phyloP scores from a whole-genome alignment of 2,888 invertebrate species.

The Allophyes oxyacanthae region DNA sequence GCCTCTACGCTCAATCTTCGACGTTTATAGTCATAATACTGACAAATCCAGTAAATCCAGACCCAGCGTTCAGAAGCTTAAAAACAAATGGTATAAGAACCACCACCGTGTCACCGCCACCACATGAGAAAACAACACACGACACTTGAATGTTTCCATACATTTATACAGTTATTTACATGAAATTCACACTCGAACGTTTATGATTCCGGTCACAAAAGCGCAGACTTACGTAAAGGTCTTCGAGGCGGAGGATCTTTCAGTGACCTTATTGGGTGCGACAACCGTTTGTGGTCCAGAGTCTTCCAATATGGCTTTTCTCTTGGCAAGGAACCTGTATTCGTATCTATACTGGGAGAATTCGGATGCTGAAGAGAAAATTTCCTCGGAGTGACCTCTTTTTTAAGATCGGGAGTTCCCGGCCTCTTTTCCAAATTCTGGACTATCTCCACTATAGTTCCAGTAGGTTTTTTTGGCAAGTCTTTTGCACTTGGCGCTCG shows the following conservation, averaged over 20 bases:
- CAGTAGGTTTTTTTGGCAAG: slow-evolving; percentile 63
- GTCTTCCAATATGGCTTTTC: slow-evolving; percentile 84
- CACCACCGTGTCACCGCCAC: slow-evolving; percentile 57
- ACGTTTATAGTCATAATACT: no score
- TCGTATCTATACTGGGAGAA: slow-evolving; percentile 61
- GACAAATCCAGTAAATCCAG: no score
- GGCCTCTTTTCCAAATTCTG: slow-evolving; percentile 70
- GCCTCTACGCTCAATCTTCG: no score
- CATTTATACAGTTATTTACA: slow-evolving; percentile 80
- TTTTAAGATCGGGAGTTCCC: slow-evolving; percentile 48
- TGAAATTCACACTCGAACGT: slow-evolving; percentile 69
- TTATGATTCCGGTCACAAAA: slow-evolving; percentile 70
- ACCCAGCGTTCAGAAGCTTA: slow-evolving; percentile 34
- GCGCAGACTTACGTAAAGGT: slow-evolving; percentile 83
- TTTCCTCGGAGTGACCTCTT: slow-evolving; percentile 67
- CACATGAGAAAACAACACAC: slow-evolving; percentile 60
- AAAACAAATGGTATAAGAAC: slow-evolving; percentile 42
- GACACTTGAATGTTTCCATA: slow-evolving; percentile 65
- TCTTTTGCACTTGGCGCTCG: slow-evolving; percentile 79
- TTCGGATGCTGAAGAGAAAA: slow-evolving; percentile 76
- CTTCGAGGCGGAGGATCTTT: slow-evolving; percentile 76
- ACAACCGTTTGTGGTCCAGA: slow-evolving; percentile 83
- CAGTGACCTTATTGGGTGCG: slow-evolving; percentile 81
- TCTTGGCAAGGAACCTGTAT: slow-evolving; percentile 77
- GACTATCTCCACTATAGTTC: slow-evolving; percentile 67